Percentiles rank a stretch among this genome's conserved stretches.
Conservation (phyloP, 1,140 invertebrate genomes). For the Leptinotarsa lineolata region DNA sequence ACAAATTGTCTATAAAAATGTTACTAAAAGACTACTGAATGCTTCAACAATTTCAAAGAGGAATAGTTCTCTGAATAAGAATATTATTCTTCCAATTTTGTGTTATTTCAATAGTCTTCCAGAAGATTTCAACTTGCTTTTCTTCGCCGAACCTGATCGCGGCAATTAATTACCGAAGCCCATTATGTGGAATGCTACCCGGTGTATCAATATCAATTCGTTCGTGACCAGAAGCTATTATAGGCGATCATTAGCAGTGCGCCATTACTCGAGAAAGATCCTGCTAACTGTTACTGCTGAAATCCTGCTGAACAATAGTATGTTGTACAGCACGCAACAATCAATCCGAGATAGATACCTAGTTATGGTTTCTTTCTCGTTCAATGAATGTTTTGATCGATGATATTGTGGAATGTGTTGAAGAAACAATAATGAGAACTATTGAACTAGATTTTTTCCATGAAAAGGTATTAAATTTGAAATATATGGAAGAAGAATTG, state of each 20-base stretch:
- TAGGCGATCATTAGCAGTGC: not conserved
- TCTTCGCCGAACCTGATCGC: no score
- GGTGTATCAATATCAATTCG: conserved; percentile 5
- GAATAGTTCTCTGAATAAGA: no score
- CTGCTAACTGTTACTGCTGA: conserved; percentile 5
- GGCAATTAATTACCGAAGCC: not conserved
- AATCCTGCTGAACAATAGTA: not conserved
- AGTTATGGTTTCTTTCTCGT: not conserved
- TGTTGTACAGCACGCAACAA: conserved; percentile 1
- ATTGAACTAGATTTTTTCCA: no score
- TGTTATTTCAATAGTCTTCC: no score
- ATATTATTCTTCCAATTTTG: no score
- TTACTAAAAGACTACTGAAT: no score
- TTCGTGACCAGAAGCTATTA: not conserved
- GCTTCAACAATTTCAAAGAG: no score
- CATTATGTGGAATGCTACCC: not conserved
- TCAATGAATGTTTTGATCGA: not conserved
- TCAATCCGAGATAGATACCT: not conserved
- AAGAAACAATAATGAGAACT: no score
- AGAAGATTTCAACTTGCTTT: no score
- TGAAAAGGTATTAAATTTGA: no score
- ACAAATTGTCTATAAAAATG: no score
- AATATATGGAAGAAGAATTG: no score
- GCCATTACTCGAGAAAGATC: not conserved
- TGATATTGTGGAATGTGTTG: not conserved